Conservation (phyloP, 2,113 vertebrate genomes). For the Vulpes vulpes region DNA sequence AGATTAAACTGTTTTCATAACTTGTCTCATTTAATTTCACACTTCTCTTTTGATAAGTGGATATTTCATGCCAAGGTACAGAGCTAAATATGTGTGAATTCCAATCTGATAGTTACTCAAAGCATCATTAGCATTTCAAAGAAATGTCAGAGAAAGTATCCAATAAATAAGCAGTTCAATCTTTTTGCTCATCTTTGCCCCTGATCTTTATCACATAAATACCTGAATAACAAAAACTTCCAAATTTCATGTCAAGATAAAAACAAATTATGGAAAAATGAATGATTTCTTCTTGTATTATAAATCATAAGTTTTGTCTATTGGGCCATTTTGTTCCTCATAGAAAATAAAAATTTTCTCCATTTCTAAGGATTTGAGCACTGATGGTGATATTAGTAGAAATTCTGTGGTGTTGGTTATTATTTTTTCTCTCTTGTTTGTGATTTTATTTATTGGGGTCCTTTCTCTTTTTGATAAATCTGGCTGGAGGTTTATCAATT, state of each 20-base stretch:
- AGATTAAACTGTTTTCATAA: conserved; percentile 72
- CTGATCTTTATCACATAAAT: conserved; percentile 57
- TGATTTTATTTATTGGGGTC: neutral
- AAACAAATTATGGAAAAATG: conserved; percentile 62
- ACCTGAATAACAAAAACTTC: neutral
- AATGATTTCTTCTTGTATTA: conserved; percentile 1
- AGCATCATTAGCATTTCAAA: conserved; percentile 79
- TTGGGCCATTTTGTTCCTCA: neutral
- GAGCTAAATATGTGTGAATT: conserved; percentile 75
- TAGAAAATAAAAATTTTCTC: neutral
- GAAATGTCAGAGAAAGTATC: conserved; percentile 66
- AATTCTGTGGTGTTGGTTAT: neutral
- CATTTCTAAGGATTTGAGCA: neutral
- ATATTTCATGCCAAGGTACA: conserved; percentile 67
- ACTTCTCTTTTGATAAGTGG: conserved; percentile 67
- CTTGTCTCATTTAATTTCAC: conserved; percentile 79
- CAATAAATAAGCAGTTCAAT: conserved; percentile 22
- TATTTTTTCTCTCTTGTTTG: neutral
- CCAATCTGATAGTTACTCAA: conserved; percentile 67
- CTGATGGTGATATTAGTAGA: neutral
- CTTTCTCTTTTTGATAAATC: neutral
- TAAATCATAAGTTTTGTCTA: neutral
- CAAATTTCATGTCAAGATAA: conserved; percentile 49
- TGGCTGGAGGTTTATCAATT: neutral
- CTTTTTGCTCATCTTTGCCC: conserved; percentile 7